Conservation (phyloP, 2,113 vertebrate species). For the Anarhynchus alexandrinus region DNA sequence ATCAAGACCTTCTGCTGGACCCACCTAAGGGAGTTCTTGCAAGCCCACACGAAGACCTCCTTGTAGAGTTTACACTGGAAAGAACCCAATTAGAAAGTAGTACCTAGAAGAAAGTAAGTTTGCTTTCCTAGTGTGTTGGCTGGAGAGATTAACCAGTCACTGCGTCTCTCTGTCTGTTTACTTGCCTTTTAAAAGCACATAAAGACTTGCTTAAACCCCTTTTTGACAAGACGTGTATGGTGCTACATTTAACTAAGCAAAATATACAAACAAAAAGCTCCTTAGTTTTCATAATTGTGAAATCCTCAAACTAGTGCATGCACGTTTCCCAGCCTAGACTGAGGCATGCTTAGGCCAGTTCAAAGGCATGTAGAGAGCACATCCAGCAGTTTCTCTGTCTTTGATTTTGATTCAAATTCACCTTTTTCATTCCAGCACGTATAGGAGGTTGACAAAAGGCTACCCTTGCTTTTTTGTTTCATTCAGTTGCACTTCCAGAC, state of each 20-base stretch:
- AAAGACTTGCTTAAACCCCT: neutral
- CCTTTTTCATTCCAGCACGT: neutral
- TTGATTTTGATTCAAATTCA: slow-evolving; percentile 38
- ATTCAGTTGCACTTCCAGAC: neutral
- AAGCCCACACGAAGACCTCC: neutral
- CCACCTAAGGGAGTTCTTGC: neutral
- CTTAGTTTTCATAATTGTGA: slow-evolving; percentile 31
- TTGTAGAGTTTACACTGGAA: neutral
- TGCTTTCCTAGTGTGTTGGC: neutral
- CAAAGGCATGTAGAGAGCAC: slow-evolving; percentile 31
- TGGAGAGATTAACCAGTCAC: neutral
- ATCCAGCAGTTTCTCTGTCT: slow-evolving; percentile 29
- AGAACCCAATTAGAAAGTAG: neutral
- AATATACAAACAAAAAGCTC: slow-evolving; percentile 10
- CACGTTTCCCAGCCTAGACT: neutral
- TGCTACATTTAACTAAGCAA: neutral
- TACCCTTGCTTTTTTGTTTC: neutral
- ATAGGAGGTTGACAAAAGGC: neutral
- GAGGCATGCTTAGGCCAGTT: slow-evolving; percentile 52
- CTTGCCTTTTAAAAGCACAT: neutral
- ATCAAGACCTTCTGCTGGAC: neutral
- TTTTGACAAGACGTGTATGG: neutral
- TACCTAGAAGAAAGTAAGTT: neutral
- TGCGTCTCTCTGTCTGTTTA: neutral
- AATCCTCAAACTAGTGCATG: slow-evolving; percentile 37